phyloP scores from a whole-genome alignment of 2,888 invertebrate species.

The Urechis unicinctus region DNA sequence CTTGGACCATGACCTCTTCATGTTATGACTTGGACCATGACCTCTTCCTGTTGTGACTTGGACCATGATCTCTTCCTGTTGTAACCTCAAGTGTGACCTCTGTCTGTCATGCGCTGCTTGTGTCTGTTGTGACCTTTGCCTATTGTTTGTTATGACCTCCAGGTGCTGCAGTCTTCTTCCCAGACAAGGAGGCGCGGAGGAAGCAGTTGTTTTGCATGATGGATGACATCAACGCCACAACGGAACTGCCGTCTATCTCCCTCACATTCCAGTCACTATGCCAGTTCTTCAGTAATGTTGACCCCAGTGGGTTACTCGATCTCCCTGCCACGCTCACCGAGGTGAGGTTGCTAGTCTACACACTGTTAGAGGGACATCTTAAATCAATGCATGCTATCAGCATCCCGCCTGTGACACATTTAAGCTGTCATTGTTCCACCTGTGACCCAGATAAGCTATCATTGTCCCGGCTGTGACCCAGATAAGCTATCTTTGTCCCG shows the following conservation, averaged over 20 bases:
- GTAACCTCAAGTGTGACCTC: too few relatives aligned
- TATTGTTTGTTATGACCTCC: not conserved
- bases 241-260: conserved; percentile 38
- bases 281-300: conserved; percentile 47
- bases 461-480: too few relatives aligned
- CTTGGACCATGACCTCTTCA: not conserved
- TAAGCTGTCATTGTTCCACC: too few relatives aligned
- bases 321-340: conserved; percentile 26
- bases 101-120: too few relatives aligned
- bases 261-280: conserved; percentile 48
- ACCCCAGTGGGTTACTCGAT: conserved; percentile 43
- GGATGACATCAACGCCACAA: conserved; percentile 25
- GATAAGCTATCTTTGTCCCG: too few relatives aligned
- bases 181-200: conserved; percentile 44
- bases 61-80: too few relatives aligned
- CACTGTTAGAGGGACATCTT: not conserved
- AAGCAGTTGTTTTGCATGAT: conserved; percentile 44
- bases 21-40: too few relatives aligned
- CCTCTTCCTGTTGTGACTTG: too few relatives aligned
- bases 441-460: too few relatives aligned
- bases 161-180: conserved; percentile 48
- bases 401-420: not conserved
- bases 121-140: too few relatives aligned
- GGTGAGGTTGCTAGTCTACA: not conserved
- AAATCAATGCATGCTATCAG: not conserved